Percentiles rank a stretch among this genome's conserved stretches.
These are phyloP conservation scores for Helostoma temminkii DNA, from an alignment of 2,797 vertebrate species.

Conservation along the genomic window DNA sequence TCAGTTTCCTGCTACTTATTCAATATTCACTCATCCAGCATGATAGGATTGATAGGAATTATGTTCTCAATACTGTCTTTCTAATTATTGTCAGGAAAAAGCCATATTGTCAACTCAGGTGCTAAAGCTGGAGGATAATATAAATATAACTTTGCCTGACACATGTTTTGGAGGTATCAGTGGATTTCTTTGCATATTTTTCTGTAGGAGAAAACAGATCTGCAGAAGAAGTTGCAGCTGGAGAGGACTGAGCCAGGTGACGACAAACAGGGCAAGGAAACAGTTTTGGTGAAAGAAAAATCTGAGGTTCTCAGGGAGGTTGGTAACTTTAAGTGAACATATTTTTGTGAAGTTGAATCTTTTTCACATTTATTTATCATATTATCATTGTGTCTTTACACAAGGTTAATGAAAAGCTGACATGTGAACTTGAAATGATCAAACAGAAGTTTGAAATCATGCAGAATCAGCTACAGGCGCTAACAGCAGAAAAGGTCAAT, in stretches of 20 bases:
- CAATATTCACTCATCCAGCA: background rate
- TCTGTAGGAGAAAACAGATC: slow-evolving; percentile 75
- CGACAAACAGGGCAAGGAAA: slow-evolving; percentile 69
- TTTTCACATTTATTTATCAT: slow-evolving; percentile 10
- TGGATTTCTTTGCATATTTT: background rate
- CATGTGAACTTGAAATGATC: slow-evolving; percentile 70
- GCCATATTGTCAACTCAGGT: slow-evolving; percentile 79
- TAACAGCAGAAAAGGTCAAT: slow-evolving; percentile 67
- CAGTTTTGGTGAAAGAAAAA: slow-evolving; percentile 61
- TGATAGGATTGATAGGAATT: background rate
- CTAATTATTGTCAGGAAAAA: slow-evolving; percentile 77
- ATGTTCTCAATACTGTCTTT: background rate
- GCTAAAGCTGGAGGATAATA: slow-evolving; percentile 75
- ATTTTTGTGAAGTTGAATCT: background rate
- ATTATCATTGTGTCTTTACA: slow-evolving; percentile 22
- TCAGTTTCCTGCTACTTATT: slow-evolving; percentile 57
- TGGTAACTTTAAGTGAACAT: background rate
- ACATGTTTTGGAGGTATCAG: slow-evolving; percentile 17
- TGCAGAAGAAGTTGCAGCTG: slow-evolving; percentile 69
- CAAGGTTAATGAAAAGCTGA: slow-evolving; percentile 78
- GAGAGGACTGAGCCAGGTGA: slow-evolving; percentile 59
- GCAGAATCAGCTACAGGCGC: slow-evolving; percentile 70
- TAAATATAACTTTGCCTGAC: slow-evolving; percentile 73
- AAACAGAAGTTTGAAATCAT: slow-evolving; percentile 59
- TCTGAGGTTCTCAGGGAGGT: slow-evolving; percentile 70